Base-by-base conservation (phyloP, 2,888 invertebrate genomes). In the Cosmopolites sordidus region DNA sequence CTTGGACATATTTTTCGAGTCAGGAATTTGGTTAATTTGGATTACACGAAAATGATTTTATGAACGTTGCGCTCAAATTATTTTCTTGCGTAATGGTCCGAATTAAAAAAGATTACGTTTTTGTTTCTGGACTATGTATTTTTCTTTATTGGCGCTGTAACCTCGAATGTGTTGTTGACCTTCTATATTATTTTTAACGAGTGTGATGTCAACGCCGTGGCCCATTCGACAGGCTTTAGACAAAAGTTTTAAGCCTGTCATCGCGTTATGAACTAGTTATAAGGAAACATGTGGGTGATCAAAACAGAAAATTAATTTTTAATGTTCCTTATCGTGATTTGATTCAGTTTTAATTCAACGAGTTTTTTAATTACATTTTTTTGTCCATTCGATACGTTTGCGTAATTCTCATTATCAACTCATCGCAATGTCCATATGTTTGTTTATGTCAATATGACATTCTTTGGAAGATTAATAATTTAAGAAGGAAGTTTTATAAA, bases 41-140 rank as follows among this genome's bases (percentile, higher is more conserved):
- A 55, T 55, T 55, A 56, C 58, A 58, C 55, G 55, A 58, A 56
- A 58, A 58, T 56, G 53, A 48, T 58, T 58, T 58, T 56, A 40
- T 48, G 57, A 53, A 43, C 40, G 53, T 48, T 27, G 44, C 42
- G 51, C 37, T 33, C 43, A 33, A 47, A 49, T 52, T 46, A 47
- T 52, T 52, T 49, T 46, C 52, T 57, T 57, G 57, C 57, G 57
- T 57, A 57, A 53, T 54, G 53, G 57, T 50, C 44, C 53, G 57
- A 53, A 57, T 57, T 57, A 57, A 53, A 57, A 53, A 54, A 57
- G 57, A 57, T 57, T 57, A 57, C 57, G 56, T 57, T 53, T 57
- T 57, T 57, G 53, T 57, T 57, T 56, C 49, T 43, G 47, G 30
- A 39, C 42, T 43, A n/a, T 46, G 40, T 40, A 16, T 40, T 40